Evolutionary conservation across 2,888 invertebrate genomes (phyloP).

Genomic region (Pristionchus japonicus): DNA sequence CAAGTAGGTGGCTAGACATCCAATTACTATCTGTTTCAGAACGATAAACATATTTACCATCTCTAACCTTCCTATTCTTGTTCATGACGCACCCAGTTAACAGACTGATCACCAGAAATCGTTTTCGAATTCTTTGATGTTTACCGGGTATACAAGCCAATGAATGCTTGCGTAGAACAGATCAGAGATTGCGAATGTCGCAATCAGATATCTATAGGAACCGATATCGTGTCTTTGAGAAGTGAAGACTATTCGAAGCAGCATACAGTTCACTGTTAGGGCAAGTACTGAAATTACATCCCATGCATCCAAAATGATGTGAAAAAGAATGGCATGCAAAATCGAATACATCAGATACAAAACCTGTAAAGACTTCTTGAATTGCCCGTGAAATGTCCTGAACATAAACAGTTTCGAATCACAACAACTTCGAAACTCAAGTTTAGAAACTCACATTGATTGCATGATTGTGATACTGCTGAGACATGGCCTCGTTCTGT

Average conservation of each 20-base stretch:
- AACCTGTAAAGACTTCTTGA: not conserved
- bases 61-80: not conserved
- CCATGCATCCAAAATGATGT: too few relatives aligned
- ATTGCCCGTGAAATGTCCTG: not conserved
- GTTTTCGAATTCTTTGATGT: not conserved
- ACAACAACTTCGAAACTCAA: too few relatives aligned
- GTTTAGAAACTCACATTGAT: not conserved
- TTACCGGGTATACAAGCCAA: constrained; percentile 7
- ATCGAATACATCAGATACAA: too few relatives aligned
- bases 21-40: too few relatives aligned
- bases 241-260: not conserved
- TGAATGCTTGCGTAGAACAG: not conserved
- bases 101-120: not conserved
- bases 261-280: not conserved
- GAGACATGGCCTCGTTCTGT: not conserved
- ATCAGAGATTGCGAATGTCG: not conserved
- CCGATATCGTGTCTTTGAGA: not conserved
- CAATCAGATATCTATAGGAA: not conserved
- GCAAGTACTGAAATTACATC: not conserved
- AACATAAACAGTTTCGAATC: not conserved
- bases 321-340: too few relatives aligned
- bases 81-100: not conserved
- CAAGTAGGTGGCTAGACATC: too few relatives aligned
- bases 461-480: not conserved
- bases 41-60: too few relatives aligned